Conservation (phyloP, 2,888 invertebrate species). For the Trissonchulus latispiculum region DNA sequence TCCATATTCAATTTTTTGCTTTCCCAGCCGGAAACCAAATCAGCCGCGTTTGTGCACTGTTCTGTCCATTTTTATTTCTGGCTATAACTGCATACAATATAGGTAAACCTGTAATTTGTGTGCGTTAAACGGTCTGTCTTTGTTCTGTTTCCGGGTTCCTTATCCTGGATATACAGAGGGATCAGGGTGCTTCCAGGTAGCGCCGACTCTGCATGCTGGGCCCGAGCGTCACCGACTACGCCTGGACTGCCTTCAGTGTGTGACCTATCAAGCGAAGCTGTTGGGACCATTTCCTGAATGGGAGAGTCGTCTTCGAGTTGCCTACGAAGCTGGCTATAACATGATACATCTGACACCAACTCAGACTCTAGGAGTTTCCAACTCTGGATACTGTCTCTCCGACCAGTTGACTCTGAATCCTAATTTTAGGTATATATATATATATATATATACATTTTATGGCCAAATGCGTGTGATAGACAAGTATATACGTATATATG, state of each 20-base stretch:
- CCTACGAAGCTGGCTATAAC: slow-evolving; percentile 83
- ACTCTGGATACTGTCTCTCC: slow-evolving; percentile 79
- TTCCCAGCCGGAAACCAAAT: too few species aligned
- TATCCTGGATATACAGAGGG: too few species aligned
- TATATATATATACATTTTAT: too few species aligned
- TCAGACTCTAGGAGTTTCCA: slow-evolving; percentile 79
- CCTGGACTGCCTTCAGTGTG: slow-evolving; percentile 77
- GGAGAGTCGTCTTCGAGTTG: slow-evolving; percentile 69
- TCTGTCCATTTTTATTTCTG: too few species aligned
- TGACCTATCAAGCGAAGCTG: slow-evolving; percentile 82
- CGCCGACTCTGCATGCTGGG: slow-evolving; percentile 65
- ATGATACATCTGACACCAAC: slow-evolving; percentile 92
- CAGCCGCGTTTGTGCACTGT: too few species aligned
- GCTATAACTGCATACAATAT: too few species aligned
- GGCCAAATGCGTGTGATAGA: too few species aligned
- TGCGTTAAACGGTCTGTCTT: too few species aligned
- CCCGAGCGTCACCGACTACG: slow-evolving; percentile 56
- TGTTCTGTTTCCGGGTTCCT: too few species aligned
- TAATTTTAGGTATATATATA: slow-evolving; percentile 58
- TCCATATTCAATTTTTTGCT: too few species aligned
- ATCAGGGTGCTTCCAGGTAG: slow-evolving; percentile 80
- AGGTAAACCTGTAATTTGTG: too few species aligned
- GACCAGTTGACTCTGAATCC: slow-evolving; percentile 77
- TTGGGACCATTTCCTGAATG: slow-evolving; percentile 79
- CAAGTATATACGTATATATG: too few species aligned